Evolutionary conservation across 2,888 invertebrate species (phyloP), one percentile per base, ranked within the genome.

Genomic region (Chymomyza fuscimana): DNA sequence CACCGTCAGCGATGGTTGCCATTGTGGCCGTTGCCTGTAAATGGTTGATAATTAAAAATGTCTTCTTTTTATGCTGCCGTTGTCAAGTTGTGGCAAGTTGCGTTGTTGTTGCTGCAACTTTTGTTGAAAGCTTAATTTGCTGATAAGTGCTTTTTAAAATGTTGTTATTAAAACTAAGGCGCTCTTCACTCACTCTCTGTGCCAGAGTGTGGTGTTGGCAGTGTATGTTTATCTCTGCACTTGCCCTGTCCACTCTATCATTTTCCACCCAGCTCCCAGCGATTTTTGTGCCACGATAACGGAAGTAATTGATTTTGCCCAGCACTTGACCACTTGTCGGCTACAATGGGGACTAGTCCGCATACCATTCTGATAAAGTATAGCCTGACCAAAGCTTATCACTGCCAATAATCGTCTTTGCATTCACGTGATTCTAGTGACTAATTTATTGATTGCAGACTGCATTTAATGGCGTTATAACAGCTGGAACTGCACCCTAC

Each of bases 31-130:
- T 62, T 82, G 74, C 74, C 81, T 83, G 80, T 78, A 82, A 81
- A 76, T 79, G 76, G 80, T 79, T 76, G 81, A 84, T 89, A 89
- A 90, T 89, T 89, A 89, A 90, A 88, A 84, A 77, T 82, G 79
- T 80, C 82, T 80, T 84, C 81, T 73, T 78, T 77, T 77, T 73
- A 32, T 32, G 12, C 36, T 64, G 54, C 22, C n/a, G 32, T 36
- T 67, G 54, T 71, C 19, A 59, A 15, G 58, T 52, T 62, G 29
- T 59, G 32, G 32, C 32, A 32, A 32, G 32, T 32, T 32, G 32
- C 7, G 16, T 54, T 65, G 52, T 62, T 61, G n/a, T 68, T 64
- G 50, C 50, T 46, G 32, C 46, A 58, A 65, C 78, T 68, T 62
- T 62, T 75, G 76, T 72, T 77, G 86, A 88, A 81, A 86, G 87